Percentiles rank a stretch among this genome's conserved stretches.
These are phyloP conservation scores for Endomychus coccineus DNA, from an alignment of 2,888 invertebrate species.

Conservation along the genomic window DNA sequence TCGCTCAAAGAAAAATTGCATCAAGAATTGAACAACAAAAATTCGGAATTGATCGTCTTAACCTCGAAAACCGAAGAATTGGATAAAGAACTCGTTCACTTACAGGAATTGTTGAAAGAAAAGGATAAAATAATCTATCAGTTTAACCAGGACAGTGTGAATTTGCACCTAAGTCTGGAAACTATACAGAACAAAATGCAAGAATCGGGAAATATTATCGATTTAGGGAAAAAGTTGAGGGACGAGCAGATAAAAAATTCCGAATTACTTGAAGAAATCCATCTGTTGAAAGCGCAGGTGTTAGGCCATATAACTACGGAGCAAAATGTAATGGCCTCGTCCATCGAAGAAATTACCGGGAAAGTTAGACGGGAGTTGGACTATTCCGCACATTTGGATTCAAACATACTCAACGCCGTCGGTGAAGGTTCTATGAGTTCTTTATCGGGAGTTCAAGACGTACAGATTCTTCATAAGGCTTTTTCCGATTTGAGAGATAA, in stretches of 20 bases:
- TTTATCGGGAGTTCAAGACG: conserved; percentile 1
- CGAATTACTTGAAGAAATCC: conserved; percentile 36
- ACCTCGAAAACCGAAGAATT: conserved; percentile 35
- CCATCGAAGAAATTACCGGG: conserved; percentile 49
- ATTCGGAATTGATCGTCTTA: conserved; percentile 25
- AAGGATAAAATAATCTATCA: conserved; percentile 54
- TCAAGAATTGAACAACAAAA: conserved; percentile 8
- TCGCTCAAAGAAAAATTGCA: conserved; percentile 18
- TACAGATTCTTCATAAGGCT: neutral
- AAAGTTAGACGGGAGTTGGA: conserved; percentile 53
- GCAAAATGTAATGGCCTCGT: conserved; percentile 32
- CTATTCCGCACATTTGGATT: conserved; percentile 54
- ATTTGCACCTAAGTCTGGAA: conserved; percentile 48
- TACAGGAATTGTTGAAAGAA: conserved; percentile 52
- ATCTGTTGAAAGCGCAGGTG: conserved; percentile 30
- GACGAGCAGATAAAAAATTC: conserved; percentile 47
- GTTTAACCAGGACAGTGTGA: conserved; percentile 52
- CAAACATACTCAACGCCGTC: conserved; percentile 51
- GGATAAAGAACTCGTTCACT: conserved; percentile 49
- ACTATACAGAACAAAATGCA: conserved; percentile 48
- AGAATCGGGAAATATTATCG: conserved; percentile 52
- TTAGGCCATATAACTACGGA: conserved; percentile 40
- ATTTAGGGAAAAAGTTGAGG: conserved; percentile 50
- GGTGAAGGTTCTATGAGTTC: conserved; percentile 31
- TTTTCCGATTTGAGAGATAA: conserved; percentile 11